Base-by-base conservation (phyloP, 2,797 vertebrate species). In the Sebastes trivittatus region DNA sequence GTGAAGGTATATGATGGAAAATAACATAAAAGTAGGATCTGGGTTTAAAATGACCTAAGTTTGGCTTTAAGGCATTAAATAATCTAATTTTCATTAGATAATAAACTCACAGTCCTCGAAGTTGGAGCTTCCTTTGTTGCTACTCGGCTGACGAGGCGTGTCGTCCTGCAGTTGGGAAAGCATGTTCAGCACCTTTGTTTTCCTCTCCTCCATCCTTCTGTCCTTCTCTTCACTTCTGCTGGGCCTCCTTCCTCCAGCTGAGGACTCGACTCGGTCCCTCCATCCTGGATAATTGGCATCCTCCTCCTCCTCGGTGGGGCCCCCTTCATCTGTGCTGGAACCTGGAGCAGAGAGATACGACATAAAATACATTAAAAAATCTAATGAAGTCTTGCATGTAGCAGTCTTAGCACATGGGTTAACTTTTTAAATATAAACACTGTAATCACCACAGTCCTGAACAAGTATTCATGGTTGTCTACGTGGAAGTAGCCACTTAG, bases 31-130 rank as follows among this genome's bases (percentile, higher is more conserved):
- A 52, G 0, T n/a, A 46, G 6, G 42, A 1, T 11, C 14, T 16
- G 5, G 5, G 3, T 46, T 34, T 20, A 14, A 42, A 29, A 38
- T 22, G 13, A 2, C 7, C 1, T 14, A 27, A n/a, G 2, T 20
- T 20, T 29, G 0, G 13, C 11, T 42, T 30, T 1, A 52, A 14
- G 34, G 4, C 0, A 27, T n/a, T 18, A 66, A 66, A 73, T 61
- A 4, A 29, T 10, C 4, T 1, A 0, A n/a, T 63, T 54, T 34
- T 8, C 5, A 6, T 23, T 3, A 11, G 11, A 65, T 11, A 14
- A 34, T 42, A 23, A 75, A 92, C 93, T 97, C 85, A 96, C 92
- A 91, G 56, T 95, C 91, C 76, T 95, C 91, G 71, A 96, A 95
- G 81, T 84, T 87, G 74, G 91, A 95, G 85, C 77, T 78, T 2